phyloP scores from a whole-genome alignment of 2,888 invertebrate genomes.

The Hirtodrosophila histrioides region DNA sequence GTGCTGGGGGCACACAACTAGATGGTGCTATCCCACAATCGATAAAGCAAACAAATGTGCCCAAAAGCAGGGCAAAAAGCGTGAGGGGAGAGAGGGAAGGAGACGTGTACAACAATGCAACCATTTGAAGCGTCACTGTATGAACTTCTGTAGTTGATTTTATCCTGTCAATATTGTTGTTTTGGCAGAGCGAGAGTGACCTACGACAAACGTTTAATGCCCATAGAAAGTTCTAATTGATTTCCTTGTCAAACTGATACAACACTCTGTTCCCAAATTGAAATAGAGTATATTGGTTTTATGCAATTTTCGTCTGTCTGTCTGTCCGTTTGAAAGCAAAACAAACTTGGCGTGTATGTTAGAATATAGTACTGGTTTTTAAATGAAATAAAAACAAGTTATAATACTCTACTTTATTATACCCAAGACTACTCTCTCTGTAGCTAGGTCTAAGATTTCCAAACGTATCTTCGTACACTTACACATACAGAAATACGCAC shows the following conservation, averaged over 20 bases:
- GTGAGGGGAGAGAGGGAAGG: not conserved
- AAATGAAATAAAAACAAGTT: too few species aligned
- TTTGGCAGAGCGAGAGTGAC: slow-evolving; percentile 4
- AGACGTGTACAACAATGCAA: slow-evolving; percentile 17
- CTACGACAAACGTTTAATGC: slow-evolving; percentile 8
- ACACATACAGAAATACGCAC: too few species aligned
- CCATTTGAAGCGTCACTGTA: slow-evolving; percentile 42
- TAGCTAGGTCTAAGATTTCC: too few species aligned
- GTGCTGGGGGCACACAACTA: slow-evolving; percentile 37
- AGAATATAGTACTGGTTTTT: too few species aligned
- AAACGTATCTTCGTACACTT: too few species aligned
- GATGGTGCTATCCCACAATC: slow-evolving; percentile 54
- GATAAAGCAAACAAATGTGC: slow-evolving; percentile 64
- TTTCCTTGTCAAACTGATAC: not conserved
- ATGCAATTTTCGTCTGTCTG: too few species aligned
- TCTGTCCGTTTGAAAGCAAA: too few species aligned
- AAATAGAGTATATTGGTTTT: not conserved
- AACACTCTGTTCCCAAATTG: not conserved
- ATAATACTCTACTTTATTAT: too few species aligned
- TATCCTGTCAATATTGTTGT: slow-evolving; percentile 39
- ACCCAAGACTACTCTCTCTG: too few species aligned
- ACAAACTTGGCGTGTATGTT: too few species aligned
- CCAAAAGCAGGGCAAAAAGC: slow-evolving; percentile 6
- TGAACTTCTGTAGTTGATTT: slow-evolving; percentile 41
- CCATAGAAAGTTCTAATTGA: slow-evolving; percentile 25